Percentiles rank a stretch among this genome's conserved stretches.
Evolutionary conservation across 2,113 vertebrate species (phyloP).

Genomic region (Zootoca vivipara): DNA sequence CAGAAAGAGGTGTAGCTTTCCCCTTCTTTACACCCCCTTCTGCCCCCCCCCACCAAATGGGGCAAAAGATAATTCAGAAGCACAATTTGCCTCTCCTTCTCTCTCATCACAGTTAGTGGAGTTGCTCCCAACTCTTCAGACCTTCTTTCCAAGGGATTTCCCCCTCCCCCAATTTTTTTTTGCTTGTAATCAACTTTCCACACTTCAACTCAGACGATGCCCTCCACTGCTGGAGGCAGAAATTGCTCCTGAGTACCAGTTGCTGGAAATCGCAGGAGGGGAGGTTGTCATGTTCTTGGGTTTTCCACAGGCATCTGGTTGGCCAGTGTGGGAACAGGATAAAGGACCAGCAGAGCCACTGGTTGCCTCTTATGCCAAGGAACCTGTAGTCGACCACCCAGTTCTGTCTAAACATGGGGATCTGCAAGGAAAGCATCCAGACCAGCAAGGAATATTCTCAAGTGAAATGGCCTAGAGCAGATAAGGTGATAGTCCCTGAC

Average conservation of each 20-base stretch:
- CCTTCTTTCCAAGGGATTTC: neutral
- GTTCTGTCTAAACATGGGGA: neutral
- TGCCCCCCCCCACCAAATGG: neutral
- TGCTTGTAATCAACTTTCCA: neutral
- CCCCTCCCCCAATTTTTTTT: too few relatives aligned
- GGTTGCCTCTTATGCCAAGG: neutral
- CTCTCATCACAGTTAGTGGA: neutral
- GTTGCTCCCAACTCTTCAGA: too few relatives aligned
- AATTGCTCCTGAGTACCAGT: too few relatives aligned
- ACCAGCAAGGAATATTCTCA: too few relatives aligned
- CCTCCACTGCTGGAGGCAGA: too few relatives aligned
- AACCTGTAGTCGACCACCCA: neutral
- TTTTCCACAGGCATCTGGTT: too few relatives aligned
- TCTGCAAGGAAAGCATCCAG: neutral
- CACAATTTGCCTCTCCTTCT: neutral
- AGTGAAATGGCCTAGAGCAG: neutral
- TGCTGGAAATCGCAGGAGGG: too few relatives aligned
- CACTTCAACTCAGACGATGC: neutral
- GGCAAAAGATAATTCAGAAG: neutral
- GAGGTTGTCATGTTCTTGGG: too few relatives aligned
- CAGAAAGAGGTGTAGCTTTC: neutral
- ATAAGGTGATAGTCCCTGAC: neutral
- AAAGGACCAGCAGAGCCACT: too few relatives aligned
- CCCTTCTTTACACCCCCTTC: neutral
- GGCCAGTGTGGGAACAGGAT: too few relatives aligned